phyloP scores from a whole-genome alignment of 2,888 invertebrate species.

The Xestia rhomboidea region DNA sequence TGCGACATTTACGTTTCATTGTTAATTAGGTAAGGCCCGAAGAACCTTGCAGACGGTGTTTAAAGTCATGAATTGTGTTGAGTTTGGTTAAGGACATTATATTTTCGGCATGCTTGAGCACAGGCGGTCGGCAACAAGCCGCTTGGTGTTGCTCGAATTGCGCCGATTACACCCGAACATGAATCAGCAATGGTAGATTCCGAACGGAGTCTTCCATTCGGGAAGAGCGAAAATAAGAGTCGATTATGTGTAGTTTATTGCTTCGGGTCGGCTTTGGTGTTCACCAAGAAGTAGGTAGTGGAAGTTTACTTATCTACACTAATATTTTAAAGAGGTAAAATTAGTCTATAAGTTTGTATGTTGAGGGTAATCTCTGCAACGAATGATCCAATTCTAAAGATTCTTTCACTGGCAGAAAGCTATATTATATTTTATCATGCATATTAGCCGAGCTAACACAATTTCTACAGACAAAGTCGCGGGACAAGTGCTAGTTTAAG shows the following conservation, averaged over 20 bases:
- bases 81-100: background rate
- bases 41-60: background rate
- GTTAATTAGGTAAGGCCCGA: slow-evolving; percentile 6
- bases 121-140: background rate
- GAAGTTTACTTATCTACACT: background rate
- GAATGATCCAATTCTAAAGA: too few relatives aligned
- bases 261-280: background rate
- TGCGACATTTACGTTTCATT: slow-evolving; percentile 9
- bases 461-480: too few relatives aligned
- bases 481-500: too few relatives aligned
- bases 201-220: background rate
- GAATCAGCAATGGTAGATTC: background rate
- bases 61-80: background rate
- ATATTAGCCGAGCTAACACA: too few relatives aligned
- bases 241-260: background rate
- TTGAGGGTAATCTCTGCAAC: too few relatives aligned
- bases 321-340: too few relatives aligned
- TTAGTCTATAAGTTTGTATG: too few relatives aligned
- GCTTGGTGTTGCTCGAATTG: background rate
- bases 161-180: background rate
- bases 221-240: background rate
- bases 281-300: background rate
- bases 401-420: too few relatives aligned
- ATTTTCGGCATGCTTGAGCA: background rate
- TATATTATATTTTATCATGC: too few relatives aligned